Evolutionary conservation across 2,888 invertebrate species (phyloP).

Genomic region (Hypsopygia costalis): DNA sequence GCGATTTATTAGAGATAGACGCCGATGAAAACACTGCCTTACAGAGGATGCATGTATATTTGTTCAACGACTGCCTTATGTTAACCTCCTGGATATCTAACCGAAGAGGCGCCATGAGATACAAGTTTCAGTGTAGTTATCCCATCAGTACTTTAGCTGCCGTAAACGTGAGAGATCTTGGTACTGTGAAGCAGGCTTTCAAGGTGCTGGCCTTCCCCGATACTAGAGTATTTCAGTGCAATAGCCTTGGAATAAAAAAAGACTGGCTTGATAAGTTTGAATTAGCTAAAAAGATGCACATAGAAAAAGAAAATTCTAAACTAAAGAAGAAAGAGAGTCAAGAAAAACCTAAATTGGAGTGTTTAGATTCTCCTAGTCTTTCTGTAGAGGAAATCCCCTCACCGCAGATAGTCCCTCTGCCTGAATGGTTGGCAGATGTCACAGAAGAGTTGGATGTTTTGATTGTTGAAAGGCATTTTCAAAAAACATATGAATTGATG

Average conservation of each 20-base stretch:
- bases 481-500: constrained; percentile 92
- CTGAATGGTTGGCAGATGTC: constrained; percentile 95
- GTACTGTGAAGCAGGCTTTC: constrained; percentile 94
- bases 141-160: constrained; percentile 94
- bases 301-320: constrained; percentile 82
- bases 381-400: constrained; percentile 68
- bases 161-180: constrained; percentile 95
- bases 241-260: constrained; percentile 89
- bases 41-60: constrained; percentile 93
- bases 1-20: constrained; percentile 94
- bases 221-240: constrained; percentile 94
- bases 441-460: constrained; percentile 97
- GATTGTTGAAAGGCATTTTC: constrained; percentile 97
- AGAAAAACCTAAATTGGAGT: constrained; percentile 61
- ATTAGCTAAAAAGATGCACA: constrained; percentile 90
- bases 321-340: constrained; percentile 69
- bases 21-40: constrained; percentile 91
- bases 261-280: constrained; percentile 97
- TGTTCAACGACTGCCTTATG: constrained; percentile 96
- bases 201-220: constrained; percentile 97
- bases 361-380: constrained; percentile 68
- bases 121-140: constrained; percentile 91
- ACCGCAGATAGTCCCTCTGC: constrained; percentile 66
- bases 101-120: constrained; percentile 88
- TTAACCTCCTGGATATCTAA: constrained; percentile 90